Conservation (phyloP, 2,113 vertebrate genomes). For the Peromyscus californicus region DNA sequence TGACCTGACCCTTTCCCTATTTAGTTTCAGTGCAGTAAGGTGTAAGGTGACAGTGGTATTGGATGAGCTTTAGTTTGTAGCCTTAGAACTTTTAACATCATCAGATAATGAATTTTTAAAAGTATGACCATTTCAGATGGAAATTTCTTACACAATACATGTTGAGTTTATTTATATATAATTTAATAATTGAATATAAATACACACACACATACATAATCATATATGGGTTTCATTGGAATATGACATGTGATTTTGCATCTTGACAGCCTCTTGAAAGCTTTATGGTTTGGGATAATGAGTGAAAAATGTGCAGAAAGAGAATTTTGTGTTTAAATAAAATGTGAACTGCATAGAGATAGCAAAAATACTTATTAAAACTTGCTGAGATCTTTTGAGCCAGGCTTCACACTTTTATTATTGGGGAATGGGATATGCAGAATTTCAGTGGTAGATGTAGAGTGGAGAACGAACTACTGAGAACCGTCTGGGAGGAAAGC, state of each 20-base stretch:
- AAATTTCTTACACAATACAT: constrained; percentile 30
- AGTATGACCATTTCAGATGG: constrained; percentile 48
- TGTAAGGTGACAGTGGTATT: constrained; percentile 35
- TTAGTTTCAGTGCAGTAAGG: constrained; percentile 53
- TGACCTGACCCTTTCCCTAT: constrained; percentile 56
- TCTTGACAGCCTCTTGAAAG: constrained; percentile 39
- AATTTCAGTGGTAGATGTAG: constrained; percentile 12
- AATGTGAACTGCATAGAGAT: not conserved
- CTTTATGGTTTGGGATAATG: constrained; percentile 48
- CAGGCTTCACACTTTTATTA: not conserved
- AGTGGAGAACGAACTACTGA: not conserved
- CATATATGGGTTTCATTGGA: not conserved
- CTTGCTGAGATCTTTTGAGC: constrained; percentile 36
- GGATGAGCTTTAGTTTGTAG: constrained; percentile 61
- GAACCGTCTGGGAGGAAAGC: constrained; percentile 24
- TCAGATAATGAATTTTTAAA: constrained; percentile 68
- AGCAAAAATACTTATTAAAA: constrained; percentile 44
- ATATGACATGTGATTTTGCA: constrained; percentile 29
- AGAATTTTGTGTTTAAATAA: not conserved
- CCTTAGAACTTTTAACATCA: constrained; percentile 67
- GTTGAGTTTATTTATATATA: constrained; percentile 44
- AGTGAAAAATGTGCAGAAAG: constrained; percentile 53
- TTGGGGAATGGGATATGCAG: not conserved
- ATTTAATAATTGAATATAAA: constrained; percentile 22
- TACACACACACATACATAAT: not conserved